Evolutionary conservation across 2,797 vertebrate species (phyloP).

Genomic region (Meda fulgida): DNA sequence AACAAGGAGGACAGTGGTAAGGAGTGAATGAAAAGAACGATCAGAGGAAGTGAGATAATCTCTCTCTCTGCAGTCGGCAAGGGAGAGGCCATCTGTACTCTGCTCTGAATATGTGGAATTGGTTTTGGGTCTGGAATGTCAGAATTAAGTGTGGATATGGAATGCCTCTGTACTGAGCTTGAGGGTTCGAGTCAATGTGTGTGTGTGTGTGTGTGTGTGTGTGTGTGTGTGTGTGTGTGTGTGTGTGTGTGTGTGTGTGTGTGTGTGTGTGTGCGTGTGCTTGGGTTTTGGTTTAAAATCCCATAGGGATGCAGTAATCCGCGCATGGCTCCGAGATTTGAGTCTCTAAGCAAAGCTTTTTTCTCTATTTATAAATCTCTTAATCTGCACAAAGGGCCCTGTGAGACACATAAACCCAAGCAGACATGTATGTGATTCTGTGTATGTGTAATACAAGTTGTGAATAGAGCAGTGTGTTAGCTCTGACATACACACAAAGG

Average conservation of each 20-base stretch:
- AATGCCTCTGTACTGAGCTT: constrained; percentile 36
- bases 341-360: constrained; percentile 62
- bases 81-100: constrained; percentile 36
- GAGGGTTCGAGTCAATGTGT: constrained; percentile 35
- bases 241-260: constrained; percentile 43
- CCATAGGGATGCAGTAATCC: constrained; percentile 59
- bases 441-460: constrained; percentile 18
- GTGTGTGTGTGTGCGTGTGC: no score
- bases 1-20: background rate
- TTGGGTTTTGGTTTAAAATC: constrained; percentile 58
- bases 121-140: constrained; percentile 28
- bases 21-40: constrained; percentile 22
- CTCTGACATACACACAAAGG: background rate
- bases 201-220: constrained; percentile 44
- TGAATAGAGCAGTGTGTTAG: constrained; percentile 16
- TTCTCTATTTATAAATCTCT: constrained; percentile 63
- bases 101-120: constrained; percentile 13
- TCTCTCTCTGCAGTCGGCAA: background rate
- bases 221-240: constrained; percentile 40
- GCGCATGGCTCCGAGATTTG: constrained; percentile 58
- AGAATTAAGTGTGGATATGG: constrained; percentile 41
- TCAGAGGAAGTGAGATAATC: background rate
- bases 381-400: constrained; percentile 60
- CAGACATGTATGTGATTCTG: constrained; percentile 17
- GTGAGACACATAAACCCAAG: constrained; percentile 45